Evolutionary conservation across 2,888 invertebrate genomes (phyloP), one percentile per base, ranked within the genome.

Genomic region (Drosophila gaucha): DNA sequence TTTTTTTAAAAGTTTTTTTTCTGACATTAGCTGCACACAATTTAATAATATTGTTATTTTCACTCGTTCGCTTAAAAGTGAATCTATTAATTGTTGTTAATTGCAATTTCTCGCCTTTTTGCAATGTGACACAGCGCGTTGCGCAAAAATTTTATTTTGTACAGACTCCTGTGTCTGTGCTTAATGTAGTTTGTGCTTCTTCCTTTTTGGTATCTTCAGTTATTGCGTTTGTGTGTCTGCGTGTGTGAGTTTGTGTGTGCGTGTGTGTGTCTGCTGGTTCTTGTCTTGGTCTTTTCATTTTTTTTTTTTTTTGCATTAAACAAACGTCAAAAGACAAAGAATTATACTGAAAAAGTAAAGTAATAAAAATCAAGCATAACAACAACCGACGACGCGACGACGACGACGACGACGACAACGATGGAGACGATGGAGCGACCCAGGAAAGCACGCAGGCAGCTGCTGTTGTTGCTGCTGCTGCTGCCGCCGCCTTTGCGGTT

Each of bases 291-390:
- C 52, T 67, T 67, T 56, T 46, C 35, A 41, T 60, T 51, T 51
- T 77, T 74, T 60, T 52, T 57, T 49, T 52, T 79, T 82, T 83
- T 78, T 77, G 67, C 74, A 80, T 80, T 86, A 74, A 80, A 78
- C 84, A 83, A 85, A 85, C 78, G 70, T 66, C 77, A 80, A 79
- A 84, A 80, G 84, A 86, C 86, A 85, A 86, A 80, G 86, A 83
- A 85, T 77, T 77, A 78, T 83, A 80, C 71, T 65, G 79, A 66
- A 86, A 84, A 82, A 86, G 74, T 75, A 80, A 85, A 80, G 86
- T 83, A 80, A 83, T 86, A 80, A 78, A 78, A 83, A 78, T 74
- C 79, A 84, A 84, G 72, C 74, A 78, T 75, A 80, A 78, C 69
- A 80, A 69, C 82, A 78, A 78, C 73, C 66, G 58, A 47, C 47